Base-by-base conservation (phyloP, 2,888 invertebrate species). In the Chrysolina oricalcia region DNA sequence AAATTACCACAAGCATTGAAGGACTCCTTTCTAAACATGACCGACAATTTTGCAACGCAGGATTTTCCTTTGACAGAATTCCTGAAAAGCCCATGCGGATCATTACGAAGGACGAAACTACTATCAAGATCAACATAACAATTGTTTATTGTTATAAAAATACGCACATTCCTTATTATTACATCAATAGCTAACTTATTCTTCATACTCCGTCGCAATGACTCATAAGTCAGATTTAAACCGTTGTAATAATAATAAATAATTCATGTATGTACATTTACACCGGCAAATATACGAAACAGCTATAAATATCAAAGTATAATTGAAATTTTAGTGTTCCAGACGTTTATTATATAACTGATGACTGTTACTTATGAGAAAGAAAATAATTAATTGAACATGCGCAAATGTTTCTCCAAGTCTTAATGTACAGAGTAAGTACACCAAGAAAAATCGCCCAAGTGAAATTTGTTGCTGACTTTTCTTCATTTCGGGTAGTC, bases 121-220 rank as follows among this genome's bases (percentile, higher is more conserved):
- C 59, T 59, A 59, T 59, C 59, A 59, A 59, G 59, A 59, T 59
- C 35, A 59, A 59, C 59, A 59, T 13, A 59, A 15, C 59, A 59
- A 59, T 59, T 59, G 59, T 59, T 59, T 59, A 59, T 59, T 27
- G 59, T 59, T 11, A 59, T 27, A 13, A 59, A 59, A 27, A 27
- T 59, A 59, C 59, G 59, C 59, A 59, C 59, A 59, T 59, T 59
- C 59, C 27, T 27, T 1, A n/a, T 1, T 35, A 59, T 59, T 59
- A 35, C 27, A 15, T 27, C 4, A n/a, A 59, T 35, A 59, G 53
- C 35, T 2, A 59, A 15, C 35, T 59, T 59, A 23, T 59, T 59
- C 27, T 59, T 59, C 59, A 21, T 56, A 56, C 19, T 15, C 21
- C 13, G 19, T 56, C 23, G 27, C 10, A 59, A 27, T 59, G 59